Percentiles rank a stretch among this genome's conserved stretches.
phyloP scores from a whole-genome alignment of 2,888 invertebrate species.

The Drosophila subsilvestris region DNA sequence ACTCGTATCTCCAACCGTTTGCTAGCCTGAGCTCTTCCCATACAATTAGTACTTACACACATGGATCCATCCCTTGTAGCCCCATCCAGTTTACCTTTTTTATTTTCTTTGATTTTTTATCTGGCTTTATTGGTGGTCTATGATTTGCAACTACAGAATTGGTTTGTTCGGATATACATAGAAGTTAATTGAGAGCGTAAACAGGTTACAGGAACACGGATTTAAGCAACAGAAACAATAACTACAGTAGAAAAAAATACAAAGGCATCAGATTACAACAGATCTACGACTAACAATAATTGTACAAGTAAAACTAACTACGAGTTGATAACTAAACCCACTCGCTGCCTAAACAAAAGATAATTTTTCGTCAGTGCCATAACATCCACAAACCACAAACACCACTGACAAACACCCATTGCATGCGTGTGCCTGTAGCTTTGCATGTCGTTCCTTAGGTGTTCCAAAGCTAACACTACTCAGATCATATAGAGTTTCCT shows the following conservation, averaged over 20 bases:
- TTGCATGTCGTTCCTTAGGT: slow-evolving; percentile 59
- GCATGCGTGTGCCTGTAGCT: slow-evolving; percentile 60
- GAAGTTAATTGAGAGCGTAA: slow-evolving; percentile 8
- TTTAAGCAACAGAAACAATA: not conserved
- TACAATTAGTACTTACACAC: slow-evolving; percentile 17
- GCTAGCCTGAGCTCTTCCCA: slow-evolving; percentile 15
- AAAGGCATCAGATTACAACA: slow-evolving; percentile 1
- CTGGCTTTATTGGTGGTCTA: slow-evolving; percentile 31
- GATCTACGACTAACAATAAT: slow-evolving; percentile 27
- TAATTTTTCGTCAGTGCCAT: slow-evolving; percentile 21
- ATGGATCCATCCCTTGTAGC: slow-evolving; percentile 23
- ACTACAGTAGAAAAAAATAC: slow-evolving; percentile 13
- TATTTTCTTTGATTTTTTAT: slow-evolving; percentile 27
- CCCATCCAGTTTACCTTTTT: slow-evolving; percentile 12
- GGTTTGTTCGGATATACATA: slow-evolving; percentile 20
- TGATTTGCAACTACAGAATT: slow-evolving; percentile 36
- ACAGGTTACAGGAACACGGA: slow-evolving; percentile 12
- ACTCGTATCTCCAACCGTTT: slow-evolving; percentile 17
- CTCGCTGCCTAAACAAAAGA: slow-evolving; percentile 13
- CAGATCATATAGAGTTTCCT: not conserved
- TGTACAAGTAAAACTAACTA: slow-evolving; percentile 25
- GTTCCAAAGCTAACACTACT: slow-evolving; percentile 21
- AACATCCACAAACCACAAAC: slow-evolving; percentile 10
- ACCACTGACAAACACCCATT: slow-evolving; percentile 23
- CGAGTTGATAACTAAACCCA: slow-evolving; percentile 21